These are phyloP conservation scores for Enhydra lutris DNA, from an alignment of 2,113 vertebrate species.

Conservation along the genomic window DNA sequence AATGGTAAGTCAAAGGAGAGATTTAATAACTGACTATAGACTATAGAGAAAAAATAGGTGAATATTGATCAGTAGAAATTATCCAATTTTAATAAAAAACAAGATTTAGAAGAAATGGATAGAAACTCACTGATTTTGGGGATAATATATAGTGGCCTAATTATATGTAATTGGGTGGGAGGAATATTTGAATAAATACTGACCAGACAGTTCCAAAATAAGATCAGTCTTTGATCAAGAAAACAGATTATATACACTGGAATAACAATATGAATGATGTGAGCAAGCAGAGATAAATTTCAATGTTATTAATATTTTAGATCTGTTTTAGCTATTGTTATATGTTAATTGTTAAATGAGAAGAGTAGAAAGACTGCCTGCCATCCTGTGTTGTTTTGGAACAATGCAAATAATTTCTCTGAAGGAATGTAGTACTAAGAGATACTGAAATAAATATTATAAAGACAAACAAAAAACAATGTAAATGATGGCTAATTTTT, in stretches of 20 bases:
- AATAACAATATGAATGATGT: neutral
- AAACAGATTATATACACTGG: neutral
- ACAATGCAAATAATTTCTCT: neutral
- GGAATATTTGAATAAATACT: neutral
- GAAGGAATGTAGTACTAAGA: neutral
- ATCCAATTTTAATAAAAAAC: neutral
- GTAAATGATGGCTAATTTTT: neutral
- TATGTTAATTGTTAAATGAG: neutral
- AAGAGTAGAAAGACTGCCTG: neutral
- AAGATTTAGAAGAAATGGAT: neutral
- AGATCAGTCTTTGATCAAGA: neutral
- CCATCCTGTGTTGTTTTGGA: neutral
- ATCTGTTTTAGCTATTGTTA: neutral
- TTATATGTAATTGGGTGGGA: neutral
- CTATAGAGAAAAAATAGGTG: neutral
- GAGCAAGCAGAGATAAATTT: neutral
- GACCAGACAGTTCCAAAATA: neutral
- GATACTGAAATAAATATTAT: neutral
- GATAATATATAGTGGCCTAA: neutral
- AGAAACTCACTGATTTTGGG: neutral
- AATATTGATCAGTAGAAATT: neutral
- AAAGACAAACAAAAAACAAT: no score
- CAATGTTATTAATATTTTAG: neutral
- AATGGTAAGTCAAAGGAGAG: neutral
- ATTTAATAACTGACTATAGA: neutral